Conservation (phyloP, 2,797 vertebrate species). For the Pseudochirops cupreus region DNA sequence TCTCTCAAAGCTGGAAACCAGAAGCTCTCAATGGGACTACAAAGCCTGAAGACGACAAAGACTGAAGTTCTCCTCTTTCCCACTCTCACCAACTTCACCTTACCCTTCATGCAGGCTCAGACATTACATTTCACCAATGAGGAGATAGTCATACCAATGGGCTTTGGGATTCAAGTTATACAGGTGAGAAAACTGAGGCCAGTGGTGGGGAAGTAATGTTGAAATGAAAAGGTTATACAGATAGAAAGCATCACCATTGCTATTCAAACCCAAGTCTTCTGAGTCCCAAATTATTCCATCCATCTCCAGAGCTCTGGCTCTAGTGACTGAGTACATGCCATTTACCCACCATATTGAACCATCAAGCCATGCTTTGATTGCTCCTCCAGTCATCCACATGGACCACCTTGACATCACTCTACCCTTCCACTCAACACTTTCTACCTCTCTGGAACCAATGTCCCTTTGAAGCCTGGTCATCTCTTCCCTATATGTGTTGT, state of each 20-base stretch:
- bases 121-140: neutral
- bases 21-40: neutral
- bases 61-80: neutral
- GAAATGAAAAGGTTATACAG: neutral
- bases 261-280: neutral
- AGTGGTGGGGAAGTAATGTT: neutral
- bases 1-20: neutral
- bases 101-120: neutral
- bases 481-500: neutral
- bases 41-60: neutral
- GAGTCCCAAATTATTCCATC: neutral
- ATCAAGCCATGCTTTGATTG: neutral
- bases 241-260: neutral
- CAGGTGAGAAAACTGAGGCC: neutral
- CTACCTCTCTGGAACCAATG: neutral
- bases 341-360: neutral
- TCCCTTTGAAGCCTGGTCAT: neutral
- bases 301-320: neutral
- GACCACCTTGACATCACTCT: neutral
- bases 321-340: neutral
- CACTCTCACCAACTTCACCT: neutral
- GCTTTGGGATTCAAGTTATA: neutral
- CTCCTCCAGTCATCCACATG: neutral
- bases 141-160: neutral
- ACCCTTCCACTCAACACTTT: neutral